These are phyloP conservation scores for Pemphredon lugubris DNA, from an alignment of 2,888 invertebrate genomes.

Conservation along the genomic window DNA sequence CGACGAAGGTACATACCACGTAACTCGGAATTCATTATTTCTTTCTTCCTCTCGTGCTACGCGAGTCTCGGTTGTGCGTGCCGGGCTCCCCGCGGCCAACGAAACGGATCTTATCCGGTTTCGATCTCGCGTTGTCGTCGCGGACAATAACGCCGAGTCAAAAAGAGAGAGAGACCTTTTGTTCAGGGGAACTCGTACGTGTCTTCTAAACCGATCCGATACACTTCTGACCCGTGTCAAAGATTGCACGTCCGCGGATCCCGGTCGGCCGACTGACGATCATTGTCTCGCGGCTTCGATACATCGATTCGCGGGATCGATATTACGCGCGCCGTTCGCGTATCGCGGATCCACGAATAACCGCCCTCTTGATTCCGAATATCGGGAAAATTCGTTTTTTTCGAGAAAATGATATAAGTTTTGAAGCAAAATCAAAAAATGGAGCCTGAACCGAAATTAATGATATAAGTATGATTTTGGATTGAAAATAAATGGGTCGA, in stretches of 20 bases:
- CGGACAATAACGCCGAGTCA: constrained; percentile 15
- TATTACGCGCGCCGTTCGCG: constrained; percentile 12
- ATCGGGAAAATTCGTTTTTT: no score
- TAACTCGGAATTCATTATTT: no score
- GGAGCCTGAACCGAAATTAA: no score
- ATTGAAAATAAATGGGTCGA: no score
- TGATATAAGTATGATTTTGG: no score
- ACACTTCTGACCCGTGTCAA: constrained; percentile 31
- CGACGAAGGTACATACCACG: neutral
- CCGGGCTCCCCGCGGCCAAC: constrained; percentile 24
- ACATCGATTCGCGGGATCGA: constrained; percentile 24
- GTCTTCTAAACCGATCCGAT: constrained; percentile 27
- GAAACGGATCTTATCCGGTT: constrained; percentile 48
- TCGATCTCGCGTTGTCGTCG: constrained; percentile 29
- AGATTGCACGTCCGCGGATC: constrained; percentile 19
- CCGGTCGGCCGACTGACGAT: constrained; percentile 1
- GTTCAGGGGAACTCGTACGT: constrained; percentile 15
- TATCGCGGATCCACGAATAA: neutral
- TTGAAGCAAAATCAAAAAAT: no score
- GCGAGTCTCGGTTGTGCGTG: constrained; percentile 26
- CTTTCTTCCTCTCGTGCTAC: no score
- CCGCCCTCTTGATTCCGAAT: no score
- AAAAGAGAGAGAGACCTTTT: constrained; percentile 29
- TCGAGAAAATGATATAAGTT: no score
- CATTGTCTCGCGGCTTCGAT: constrained; percentile 36